Evolutionary conservation across 2,797 vertebrate species (phyloP).

Genomic region (Lithobates sylvaticus): DNA sequence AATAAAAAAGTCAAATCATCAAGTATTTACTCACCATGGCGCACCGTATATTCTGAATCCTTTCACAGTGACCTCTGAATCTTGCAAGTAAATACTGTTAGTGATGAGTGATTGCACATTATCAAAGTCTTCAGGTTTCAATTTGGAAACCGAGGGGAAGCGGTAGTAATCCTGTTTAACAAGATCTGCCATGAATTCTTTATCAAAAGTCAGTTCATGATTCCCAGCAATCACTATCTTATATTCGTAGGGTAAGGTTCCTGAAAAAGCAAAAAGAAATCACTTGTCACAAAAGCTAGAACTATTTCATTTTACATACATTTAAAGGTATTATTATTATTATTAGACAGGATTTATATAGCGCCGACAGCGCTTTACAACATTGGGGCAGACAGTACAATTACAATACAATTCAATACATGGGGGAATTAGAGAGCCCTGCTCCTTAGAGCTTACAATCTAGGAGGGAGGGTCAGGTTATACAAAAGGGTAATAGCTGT

Average conservation of each 20-base stretch:
- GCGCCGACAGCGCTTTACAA: too few species aligned
- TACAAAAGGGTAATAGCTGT: too few species aligned
- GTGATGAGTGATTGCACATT: constrained; percentile 97
- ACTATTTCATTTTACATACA: too few species aligned
- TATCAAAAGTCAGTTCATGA: constrained; percentile 99
- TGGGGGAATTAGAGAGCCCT: too few species aligned
- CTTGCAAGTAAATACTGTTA: constrained; percentile 99
- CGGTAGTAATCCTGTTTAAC: constrained; percentile 99
- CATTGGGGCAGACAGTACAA: too few species aligned
- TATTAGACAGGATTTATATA: too few species aligned
- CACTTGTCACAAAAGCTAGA: too few species aligned
- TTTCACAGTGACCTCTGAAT: constrained; percentile 97
- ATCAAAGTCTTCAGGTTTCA: constrained; percentile 99
- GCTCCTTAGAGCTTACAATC: too few species aligned
- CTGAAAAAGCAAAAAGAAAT: constrained; percentile 77
- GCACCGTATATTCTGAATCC: constrained; percentile 98
- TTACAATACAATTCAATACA: too few species aligned
- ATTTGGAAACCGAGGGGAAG: constrained; percentile 98
- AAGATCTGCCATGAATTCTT: constrained; percentile 99
- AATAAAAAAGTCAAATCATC: neutral
- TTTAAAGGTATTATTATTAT: too few species aligned
- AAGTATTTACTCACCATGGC: constrained; percentile 87
- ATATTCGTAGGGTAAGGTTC: constrained; percentile 94
- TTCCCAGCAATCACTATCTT: constrained; percentile 99
- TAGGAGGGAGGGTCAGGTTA: too few species aligned